Base-by-base conservation (phyloP, 1,140 invertebrate genomes). In the Cydia pomonella region DNA sequence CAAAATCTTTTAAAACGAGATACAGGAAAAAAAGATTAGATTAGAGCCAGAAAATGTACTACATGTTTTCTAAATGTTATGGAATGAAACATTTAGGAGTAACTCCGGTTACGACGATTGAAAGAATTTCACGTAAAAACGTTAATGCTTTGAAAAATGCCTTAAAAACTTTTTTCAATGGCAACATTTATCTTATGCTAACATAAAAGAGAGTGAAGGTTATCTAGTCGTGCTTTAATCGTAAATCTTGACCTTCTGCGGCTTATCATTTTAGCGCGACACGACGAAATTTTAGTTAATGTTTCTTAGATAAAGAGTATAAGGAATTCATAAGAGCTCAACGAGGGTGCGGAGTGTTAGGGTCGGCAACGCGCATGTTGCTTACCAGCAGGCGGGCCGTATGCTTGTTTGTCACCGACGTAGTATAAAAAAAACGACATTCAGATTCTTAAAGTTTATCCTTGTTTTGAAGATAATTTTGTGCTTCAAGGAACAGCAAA, bases 241-340 rank as follows among this genome's bases (percentile, higher is more conserved):
- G 21, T 59, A 59, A 69, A 33, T 69, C n/a, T 33, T 69, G 64
- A 69, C 64, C 64, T 69, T 33, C 64, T 33, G 23, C 12, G 64
- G 12, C 64, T 69, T 69, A 69, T 69, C 64, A 69, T 69, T 69
- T 69, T 69, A 69, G 64, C 64, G 27, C 29, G 64, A 38, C 23
- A 59, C n/a, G n/a, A 69, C 33, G 29, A 33, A 69, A 33, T 69
- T 66, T 38, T 33, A 69, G 64, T 69, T 69, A 33, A 69, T 69
- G 64, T n/a, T 10, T 38, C n/a, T 33, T 16, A 69, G 64, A 69
- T 69, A 69, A 69, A 16, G 41, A 12, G n/a, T 50, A 18, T 12
- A 16, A 29, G n/a, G n/a, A 18, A 18, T 18, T 7, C n/a, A 59
- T n/a, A n/a, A n/a, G n/a, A n/a, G n/a, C n/a, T n/a, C n/a, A n/a